Base-by-base conservation (phyloP, 1,140 invertebrate genomes). In the Mercenaria mercenaria region DNA sequence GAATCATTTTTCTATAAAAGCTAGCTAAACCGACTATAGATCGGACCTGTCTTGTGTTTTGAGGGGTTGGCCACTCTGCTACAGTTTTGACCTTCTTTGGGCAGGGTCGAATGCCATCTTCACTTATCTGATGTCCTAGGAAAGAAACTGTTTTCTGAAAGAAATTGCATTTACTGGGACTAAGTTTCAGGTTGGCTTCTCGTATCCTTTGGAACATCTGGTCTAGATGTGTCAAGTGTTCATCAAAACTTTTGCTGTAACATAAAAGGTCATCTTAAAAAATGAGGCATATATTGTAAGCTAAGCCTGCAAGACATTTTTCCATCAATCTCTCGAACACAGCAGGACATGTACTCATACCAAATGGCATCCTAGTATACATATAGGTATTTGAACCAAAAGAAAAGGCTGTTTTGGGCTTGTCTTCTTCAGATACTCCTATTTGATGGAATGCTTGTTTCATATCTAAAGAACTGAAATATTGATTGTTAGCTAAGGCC, bases 91-190 rank as follows among this genome's bases (percentile, higher is more conserved):
- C 37, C 76, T 86, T 86, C 50, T 0, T 10, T 52, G 43, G 47
- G n/a, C 13, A 4, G 0, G 72, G 29, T 34, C 18, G 1, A 47
- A 77, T 47, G 13, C 84, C 69, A 23, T 76, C 29, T 26, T 41
- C 23, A 15, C 3, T 76, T 15, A 86, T 10, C 20, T 50, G 11
- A 88, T 88, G 84, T 6, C 69, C 82, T 0, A 74, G 41, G 29
- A 59, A 77, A 18, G 23, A 76, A 32, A 86, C 34, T 39, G 47
- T 37, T 61, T 11, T 37, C 50, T 61, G 43, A 41, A 86, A 86
- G 8, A 86, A 50, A 34, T 76, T 18, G 37, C 43, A 86, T 86
- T 76, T 86, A 29, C 56, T 10, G 29, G 84, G 84, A 56, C 52
- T 74, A n/a, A 56, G 23, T 72, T 76, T 86, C 6, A 77, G 37